These are phyloP conservation scores for Melanargia galathea DNA, from an alignment of 2,888 invertebrate genomes.

Conservation along the genomic window DNA sequence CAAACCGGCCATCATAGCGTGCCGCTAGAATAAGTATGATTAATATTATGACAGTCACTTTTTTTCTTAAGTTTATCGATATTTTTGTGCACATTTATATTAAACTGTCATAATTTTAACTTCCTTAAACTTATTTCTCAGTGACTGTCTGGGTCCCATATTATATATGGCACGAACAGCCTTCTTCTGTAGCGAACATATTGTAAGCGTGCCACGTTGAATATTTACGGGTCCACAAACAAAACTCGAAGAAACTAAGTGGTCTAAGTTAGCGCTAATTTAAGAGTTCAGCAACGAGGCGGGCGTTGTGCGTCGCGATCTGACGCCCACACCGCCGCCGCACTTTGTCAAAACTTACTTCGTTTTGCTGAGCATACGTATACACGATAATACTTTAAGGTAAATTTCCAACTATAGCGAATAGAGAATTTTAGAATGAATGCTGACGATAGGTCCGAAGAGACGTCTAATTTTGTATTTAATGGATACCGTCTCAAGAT, in stretches of 20 bases:
- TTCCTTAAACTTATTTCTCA: too few relatives aligned
- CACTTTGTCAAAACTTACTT: constrained; percentile 75
- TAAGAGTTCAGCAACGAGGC: constrained; percentile 70
- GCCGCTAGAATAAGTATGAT: too few relatives aligned
- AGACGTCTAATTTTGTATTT: too few relatives aligned
- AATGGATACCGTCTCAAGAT: too few relatives aligned
- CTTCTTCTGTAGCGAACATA: constrained; percentile 54
- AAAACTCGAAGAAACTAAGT: constrained; percentile 79
- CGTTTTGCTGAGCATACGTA: constrained; percentile 46
- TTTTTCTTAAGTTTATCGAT: too few relatives aligned
- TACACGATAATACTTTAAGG: constrained; percentile 13
- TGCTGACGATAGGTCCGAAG: too few relatives aligned
- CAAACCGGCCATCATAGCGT: too few relatives aligned
- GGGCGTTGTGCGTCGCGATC: constrained; percentile 48
- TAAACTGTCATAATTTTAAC: too few relatives aligned
- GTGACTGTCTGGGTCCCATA: too few relatives aligned
- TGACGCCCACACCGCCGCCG: constrained; percentile 58
- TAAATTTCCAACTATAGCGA: not conserved
- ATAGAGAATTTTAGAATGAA: not conserved
- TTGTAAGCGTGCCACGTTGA: constrained; percentile 66
- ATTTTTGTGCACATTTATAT: too few relatives aligned
- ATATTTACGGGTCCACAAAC: constrained; percentile 78
- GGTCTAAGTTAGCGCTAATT: constrained; percentile 79
- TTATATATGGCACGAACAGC: too few relatives aligned
- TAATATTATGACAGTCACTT: too few relatives aligned